Percentiles rank a stretch among this genome's conserved stretches.
phyloP scores from a whole-genome alignment of 2,888 invertebrate species.

The Ormyrus nitidulus region DNA sequence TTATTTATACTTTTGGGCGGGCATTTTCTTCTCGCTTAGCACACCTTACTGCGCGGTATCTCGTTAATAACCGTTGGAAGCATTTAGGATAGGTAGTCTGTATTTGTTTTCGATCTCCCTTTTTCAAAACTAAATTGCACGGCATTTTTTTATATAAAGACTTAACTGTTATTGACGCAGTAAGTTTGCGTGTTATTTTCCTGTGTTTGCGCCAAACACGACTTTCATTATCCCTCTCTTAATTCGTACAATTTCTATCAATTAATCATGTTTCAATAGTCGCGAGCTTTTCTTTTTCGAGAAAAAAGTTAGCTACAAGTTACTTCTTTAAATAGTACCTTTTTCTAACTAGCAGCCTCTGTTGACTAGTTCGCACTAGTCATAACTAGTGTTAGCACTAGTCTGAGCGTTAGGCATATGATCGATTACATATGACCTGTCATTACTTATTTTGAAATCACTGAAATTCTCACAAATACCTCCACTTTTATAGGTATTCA shows the following conservation, averaged over 20 bases:
- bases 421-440: slow-evolving; percentile 50
- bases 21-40: slow-evolving; percentile 54
- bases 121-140: slow-evolving; percentile 46
- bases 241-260: slow-evolving; percentile 47
- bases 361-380: slow-evolving; percentile 72
- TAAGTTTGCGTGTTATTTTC: slow-evolving; percentile 9
- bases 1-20: slow-evolving; percentile 57
- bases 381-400: slow-evolving; percentile 70
- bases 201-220: slow-evolving; percentile 25
- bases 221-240: slow-evolving; percentile 35
- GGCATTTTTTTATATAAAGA: slow-evolving; percentile 35
- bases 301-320: slow-evolving; percentile 39
- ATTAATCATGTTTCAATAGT: slow-evolving; percentile 33
- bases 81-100: slow-evolving; percentile 62
- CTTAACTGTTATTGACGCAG: slow-evolving; percentile 50
- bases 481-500: not conserved
- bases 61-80: slow-evolving; percentile 62
- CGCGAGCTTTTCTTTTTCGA: slow-evolving; percentile 20
- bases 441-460: slow-evolving; percentile 19
- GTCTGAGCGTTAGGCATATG: slow-evolving; percentile 70
- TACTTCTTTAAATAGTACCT: slow-evolving; percentile 58
- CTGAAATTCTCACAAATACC: slow-evolving; percentile 16
- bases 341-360: slow-evolving; percentile 72
- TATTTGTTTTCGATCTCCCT: slow-evolving; percentile 38
- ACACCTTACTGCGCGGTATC: slow-evolving; percentile 47